These are phyloP conservation scores for Cyphomyrus discorhynchus DNA, from an alignment of 2,113 vertebrate genomes.

Conservation along the genomic window DNA sequence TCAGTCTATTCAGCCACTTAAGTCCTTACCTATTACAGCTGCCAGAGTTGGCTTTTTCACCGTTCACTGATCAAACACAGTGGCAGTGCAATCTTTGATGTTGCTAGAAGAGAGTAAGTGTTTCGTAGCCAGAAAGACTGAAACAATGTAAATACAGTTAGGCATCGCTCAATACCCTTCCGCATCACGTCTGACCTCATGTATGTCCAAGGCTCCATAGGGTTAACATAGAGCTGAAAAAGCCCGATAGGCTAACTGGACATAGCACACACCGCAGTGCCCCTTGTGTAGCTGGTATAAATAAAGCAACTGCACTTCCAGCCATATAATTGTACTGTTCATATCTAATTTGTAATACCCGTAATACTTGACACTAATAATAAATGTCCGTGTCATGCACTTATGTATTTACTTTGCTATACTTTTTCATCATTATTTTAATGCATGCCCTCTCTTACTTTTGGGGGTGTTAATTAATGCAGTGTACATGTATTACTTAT, in stretches of 20 bases:
- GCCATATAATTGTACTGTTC: background rate
- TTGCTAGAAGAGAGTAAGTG: background rate
- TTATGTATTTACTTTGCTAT: background rate
- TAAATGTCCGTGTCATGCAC: background rate
- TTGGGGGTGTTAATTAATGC: background rate
- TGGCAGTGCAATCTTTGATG: background rate
- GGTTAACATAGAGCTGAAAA: background rate
- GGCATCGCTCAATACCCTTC: background rate
- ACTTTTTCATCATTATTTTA: background rate
- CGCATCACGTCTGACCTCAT: background rate
- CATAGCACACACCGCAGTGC: background rate
- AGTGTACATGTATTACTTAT: background rate
- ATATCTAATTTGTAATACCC: background rate
- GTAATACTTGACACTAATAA: background rate
- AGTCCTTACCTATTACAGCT: background rate
- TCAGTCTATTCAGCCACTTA: background rate
- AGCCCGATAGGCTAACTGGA: background rate
- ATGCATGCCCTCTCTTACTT: background rate
- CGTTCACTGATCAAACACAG: background rate
- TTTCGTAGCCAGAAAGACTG: background rate
- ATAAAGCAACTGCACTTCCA: background rate
- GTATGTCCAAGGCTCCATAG: background rate
- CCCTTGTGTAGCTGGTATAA: background rate
- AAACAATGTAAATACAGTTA: background rate
- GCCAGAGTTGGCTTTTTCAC: background rate